Evolutionary conservation across 2,113 vertebrate genomes (phyloP).

Genomic region (Protobothrops flavoviridis): DNA sequence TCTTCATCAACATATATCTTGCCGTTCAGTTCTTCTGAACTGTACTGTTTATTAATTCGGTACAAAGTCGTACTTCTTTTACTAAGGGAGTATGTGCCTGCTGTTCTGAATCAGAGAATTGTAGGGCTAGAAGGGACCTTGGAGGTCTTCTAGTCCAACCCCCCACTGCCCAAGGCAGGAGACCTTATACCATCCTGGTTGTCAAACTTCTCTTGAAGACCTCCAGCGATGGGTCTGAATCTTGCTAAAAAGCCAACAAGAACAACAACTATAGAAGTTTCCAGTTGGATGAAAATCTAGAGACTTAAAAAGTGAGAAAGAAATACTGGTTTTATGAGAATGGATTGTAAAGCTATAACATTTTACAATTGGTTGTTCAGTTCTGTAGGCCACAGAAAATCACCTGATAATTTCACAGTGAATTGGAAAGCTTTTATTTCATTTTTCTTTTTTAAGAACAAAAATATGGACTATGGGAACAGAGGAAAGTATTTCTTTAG

Average conservation of each 20-base stretch:
- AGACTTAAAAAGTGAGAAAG: too few species aligned
- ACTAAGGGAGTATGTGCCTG: not conserved
- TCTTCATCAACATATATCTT: not conserved
- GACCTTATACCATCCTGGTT: not conserved
- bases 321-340: not conserved
- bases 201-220: not conserved
- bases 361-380: too few species aligned
- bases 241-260: not conserved
- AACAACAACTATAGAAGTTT: not conserved
- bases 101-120: not conserved
- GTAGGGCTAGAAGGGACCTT: not conserved
- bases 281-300: not conserved
- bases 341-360: not conserved
- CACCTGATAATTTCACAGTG: not conserved
- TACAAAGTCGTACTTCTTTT: not conserved
- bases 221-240: not conserved
- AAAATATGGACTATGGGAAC: not conserved
- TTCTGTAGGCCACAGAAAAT: not conserved
- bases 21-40: too few species aligned
- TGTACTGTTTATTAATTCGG: not conserved
- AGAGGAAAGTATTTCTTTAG: not conserved
- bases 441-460: not conserved
- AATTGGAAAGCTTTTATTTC: not conserved
- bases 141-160: not conserved
- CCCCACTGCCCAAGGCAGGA: not conserved